phyloP scores from a whole-genome alignment of 2,888 invertebrate species.

The Mythimna ferrago region DNA sequence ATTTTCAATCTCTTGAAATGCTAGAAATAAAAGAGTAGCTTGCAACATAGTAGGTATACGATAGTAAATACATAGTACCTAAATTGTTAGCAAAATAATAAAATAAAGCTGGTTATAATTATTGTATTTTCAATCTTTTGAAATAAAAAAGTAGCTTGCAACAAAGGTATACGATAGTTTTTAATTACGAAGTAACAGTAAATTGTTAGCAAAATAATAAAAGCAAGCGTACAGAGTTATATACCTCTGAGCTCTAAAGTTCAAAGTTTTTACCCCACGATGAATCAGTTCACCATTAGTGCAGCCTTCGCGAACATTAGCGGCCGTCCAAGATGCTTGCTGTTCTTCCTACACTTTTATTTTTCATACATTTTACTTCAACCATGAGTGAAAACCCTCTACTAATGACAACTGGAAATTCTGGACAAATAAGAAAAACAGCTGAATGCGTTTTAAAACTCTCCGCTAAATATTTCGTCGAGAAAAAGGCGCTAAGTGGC shows the following conservation, averaged over 20 bases:
- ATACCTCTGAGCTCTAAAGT: slow-evolving; percentile 61
- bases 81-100: neutral
- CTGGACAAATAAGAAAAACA: slow-evolving; percentile 82
- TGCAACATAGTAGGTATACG: too few species aligned
- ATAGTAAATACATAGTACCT: neutral
- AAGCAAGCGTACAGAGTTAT: slow-evolving; percentile 39
- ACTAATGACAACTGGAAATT: slow-evolving; percentile 81
- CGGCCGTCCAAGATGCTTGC: slow-evolving; percentile 68
- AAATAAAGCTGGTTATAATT: neutral
- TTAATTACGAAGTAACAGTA: neutral
- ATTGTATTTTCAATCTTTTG: too few species aligned
- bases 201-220: neutral
- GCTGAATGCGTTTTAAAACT: slow-evolving; percentile 89
- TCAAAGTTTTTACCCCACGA: slow-evolving; percentile 59
- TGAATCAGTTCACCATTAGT: slow-evolving; percentile 54
- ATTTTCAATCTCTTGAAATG: too few species aligned
- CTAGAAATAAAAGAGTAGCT: too few species aligned
- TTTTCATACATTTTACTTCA: slow-evolving; percentile 70
- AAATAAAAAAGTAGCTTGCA: too few species aligned
- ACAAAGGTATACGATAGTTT: too few species aligned
- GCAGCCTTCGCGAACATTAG: slow-evolving; percentile 52
- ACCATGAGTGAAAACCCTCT: slow-evolving; percentile 77
- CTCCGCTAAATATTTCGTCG: slow-evolving; percentile 89
- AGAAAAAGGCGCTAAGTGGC: slow-evolving; percentile 87
- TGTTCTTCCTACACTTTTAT: slow-evolving; percentile 60